Percentiles rank a stretch among this genome's conserved stretches.
phyloP scores from a whole-genome alignment of 2,797 vertebrate species.

The Chiroxiphia lanceolata region DNA sequence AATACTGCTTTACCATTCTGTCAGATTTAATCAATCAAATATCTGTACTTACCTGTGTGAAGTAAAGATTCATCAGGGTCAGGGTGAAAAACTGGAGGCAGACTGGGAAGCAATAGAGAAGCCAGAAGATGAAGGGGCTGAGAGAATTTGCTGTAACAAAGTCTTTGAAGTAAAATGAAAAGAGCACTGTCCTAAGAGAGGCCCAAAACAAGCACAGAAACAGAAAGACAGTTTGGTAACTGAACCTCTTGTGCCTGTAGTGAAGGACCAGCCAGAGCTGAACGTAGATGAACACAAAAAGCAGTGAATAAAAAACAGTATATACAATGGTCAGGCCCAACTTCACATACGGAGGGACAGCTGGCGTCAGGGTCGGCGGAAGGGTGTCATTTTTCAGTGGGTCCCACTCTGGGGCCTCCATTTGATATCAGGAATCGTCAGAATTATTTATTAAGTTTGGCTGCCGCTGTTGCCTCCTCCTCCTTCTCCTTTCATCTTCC shows the following conservation, averaged over 20 bases:
- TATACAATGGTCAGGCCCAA: slow-evolving; percentile 91
- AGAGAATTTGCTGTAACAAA: slow-evolving; percentile 89
- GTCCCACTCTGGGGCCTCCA: slow-evolving; percentile 75
- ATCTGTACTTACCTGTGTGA: slow-evolving; percentile 87
- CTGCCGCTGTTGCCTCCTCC: slow-evolving; percentile 52
- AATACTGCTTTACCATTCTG: not conserved
- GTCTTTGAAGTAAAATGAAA: slow-evolving; percentile 96
- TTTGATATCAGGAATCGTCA: slow-evolving; percentile 56
- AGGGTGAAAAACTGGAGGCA: slow-evolving; percentile 99
- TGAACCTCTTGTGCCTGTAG: slow-evolving; percentile 93
- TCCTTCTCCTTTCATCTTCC: slow-evolving; percentile 69
- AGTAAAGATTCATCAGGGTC: slow-evolving; percentile 96
- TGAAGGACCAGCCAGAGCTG: slow-evolving; percentile 96
- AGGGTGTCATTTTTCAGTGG: slow-evolving; percentile 72
- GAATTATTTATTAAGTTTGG: slow-evolving; percentile 64
- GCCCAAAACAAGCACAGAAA: slow-evolving; percentile 97
- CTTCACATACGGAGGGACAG: slow-evolving; percentile 90
- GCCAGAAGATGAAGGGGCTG: slow-evolving; percentile 92
- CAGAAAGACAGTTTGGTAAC: slow-evolving; percentile 95
- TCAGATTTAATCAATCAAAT: not conserved
- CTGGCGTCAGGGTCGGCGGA: slow-evolving; percentile 87
- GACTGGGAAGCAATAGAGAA: slow-evolving; percentile 96
- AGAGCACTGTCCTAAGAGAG: slow-evolving; percentile 91
- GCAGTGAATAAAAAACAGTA: slow-evolving; percentile 91
- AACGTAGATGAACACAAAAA: slow-evolving; percentile 90